phyloP scores from a whole-genome alignment of 53 echinoderm and acorn worm genomes.

The Temnopleurus reevesii region DNA sequence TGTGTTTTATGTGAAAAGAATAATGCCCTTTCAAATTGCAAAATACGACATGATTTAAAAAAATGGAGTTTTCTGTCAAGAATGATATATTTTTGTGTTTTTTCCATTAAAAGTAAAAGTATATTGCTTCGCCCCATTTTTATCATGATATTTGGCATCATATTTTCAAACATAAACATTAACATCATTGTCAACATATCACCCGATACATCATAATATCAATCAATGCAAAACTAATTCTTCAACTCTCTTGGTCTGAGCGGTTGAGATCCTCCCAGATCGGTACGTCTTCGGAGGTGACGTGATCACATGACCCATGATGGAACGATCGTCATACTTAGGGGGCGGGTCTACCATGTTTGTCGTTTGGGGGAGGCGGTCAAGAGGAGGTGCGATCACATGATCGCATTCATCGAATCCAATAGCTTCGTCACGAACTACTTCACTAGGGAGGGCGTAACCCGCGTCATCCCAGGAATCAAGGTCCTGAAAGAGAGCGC shows the following conservation, averaged over 20 bases:
- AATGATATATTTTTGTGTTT: too few relatives aligned
- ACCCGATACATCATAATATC: too few relatives aligned
- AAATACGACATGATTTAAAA: too few relatives aligned
- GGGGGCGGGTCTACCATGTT: constrained; percentile 15
- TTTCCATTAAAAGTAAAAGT: too few relatives aligned
- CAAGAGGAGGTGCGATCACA: neutral
- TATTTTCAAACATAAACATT: too few relatives aligned
- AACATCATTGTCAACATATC: too few relatives aligned
- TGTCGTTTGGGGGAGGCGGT: neutral
- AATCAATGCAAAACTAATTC: constrained; percentile 7
- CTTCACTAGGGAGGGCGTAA: constrained; percentile 44
- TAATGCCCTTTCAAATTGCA: too few relatives aligned
- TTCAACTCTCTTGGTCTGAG: neutral
- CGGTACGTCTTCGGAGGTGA: neutral
- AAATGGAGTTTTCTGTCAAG: too few relatives aligned
- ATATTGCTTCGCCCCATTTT: too few relatives aligned
- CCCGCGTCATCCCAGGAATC: constrained; percentile 53
- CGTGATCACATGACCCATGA: constrained; percentile 28
- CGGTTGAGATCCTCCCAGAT: neutral
- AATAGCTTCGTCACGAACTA: constrained; percentile 4
- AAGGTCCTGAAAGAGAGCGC: neutral
- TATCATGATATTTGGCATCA: too few relatives aligned
- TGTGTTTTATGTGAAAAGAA: too few relatives aligned
- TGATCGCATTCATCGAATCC: neutral
- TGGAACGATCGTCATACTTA: constrained; percentile 36